Evolutionary conservation across 2,888 invertebrate genomes (phyloP), one percentile per base, ranked within the genome.

Genomic region (Tubiluchus corallicola): DNA sequence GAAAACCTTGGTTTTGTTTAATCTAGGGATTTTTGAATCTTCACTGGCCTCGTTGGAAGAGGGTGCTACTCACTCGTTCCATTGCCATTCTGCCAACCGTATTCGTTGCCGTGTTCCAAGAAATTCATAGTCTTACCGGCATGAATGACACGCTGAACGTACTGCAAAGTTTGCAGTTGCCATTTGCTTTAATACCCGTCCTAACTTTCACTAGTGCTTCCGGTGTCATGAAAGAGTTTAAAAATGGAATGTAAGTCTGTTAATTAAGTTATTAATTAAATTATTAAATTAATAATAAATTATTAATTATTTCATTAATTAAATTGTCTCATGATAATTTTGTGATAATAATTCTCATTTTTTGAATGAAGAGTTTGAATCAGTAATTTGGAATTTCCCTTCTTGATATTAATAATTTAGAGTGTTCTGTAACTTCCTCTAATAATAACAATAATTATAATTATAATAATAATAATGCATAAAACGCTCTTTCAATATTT

Each of bases 101-200:
- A 15, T 47, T 63, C 9, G 53, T 69, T 16, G 60, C 67, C 5
- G 53, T 62, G 17, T 62, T 64, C 2, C 46, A 50, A 17, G 57
- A 54, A 19, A 54, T 61, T 15, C 66, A 74, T 40, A 74, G 80
- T 53, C 65, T 84, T 45, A 79, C 78, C 2, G 69, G 71, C 17
- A 78, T 87, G 80, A 87, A 87, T 62, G 84, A 85, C 59, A 66
- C 79, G 21, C 65, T 87, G 37, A 87, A 87, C 63, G 82, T 82
- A 1, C 72, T 85, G 9, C 83, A 84, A 82, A 77, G 80, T 51
- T 66, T 85, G 18, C 84, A 84, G 61, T 65, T 87, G 50, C 87
- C 87, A 1, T 87, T 87, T 60, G 87, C 87, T 1, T 74, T 80
- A 2, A 70, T 87, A 48, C 85, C 87, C 3, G 77, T 81, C 1